Conservation (phyloP, 2,113 vertebrate genomes). For the Ophiodon elongatus region DNA sequence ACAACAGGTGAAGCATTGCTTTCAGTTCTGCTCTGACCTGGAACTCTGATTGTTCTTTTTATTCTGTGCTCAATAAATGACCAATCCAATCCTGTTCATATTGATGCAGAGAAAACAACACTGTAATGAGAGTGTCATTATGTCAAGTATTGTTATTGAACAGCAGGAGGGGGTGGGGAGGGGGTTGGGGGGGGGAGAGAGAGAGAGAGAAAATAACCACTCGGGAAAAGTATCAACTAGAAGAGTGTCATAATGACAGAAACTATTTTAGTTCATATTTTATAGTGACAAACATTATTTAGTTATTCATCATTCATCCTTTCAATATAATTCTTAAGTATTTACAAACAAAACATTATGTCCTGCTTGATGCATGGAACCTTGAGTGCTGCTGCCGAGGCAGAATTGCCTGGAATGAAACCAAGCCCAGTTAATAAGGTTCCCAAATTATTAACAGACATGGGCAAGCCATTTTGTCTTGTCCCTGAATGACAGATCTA, state of each 20-base stretch:
- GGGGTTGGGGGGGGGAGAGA: too few relatives aligned
- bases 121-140: slow-evolving; percentile 4
- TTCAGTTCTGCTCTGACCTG: neutral
- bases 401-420: slow-evolving; percentile 37
- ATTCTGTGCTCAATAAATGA: slow-evolving; percentile 6
- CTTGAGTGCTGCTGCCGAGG: slow-evolving; percentile 23
- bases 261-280: neutral
- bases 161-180: neutral
- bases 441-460: slow-evolving; percentile 50
- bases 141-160: slow-evolving; percentile 13
- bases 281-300: neutral
- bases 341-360: neutral
- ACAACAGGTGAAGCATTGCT: slow-evolving; percentile 1
- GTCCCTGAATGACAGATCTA: slow-evolving; percentile 50
- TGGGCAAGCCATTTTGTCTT: slow-evolving; percentile 37
- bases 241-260: neutral
- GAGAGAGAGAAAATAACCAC: slow-evolving; percentile 3
- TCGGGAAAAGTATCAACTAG: neutral
- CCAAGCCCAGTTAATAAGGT: slow-evolving; percentile 30
- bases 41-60: slow-evolving; percentile 15
- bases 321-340: neutral
- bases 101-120: slow-evolving; percentile 3
- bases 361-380: neutral
- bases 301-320: neutral
- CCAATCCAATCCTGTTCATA: neutral